Evolutionary conservation across 2,888 invertebrate species (phyloP), one percentile per base, ranked within the genome.

Genomic region (Trissolcus brochymenae): DNA sequence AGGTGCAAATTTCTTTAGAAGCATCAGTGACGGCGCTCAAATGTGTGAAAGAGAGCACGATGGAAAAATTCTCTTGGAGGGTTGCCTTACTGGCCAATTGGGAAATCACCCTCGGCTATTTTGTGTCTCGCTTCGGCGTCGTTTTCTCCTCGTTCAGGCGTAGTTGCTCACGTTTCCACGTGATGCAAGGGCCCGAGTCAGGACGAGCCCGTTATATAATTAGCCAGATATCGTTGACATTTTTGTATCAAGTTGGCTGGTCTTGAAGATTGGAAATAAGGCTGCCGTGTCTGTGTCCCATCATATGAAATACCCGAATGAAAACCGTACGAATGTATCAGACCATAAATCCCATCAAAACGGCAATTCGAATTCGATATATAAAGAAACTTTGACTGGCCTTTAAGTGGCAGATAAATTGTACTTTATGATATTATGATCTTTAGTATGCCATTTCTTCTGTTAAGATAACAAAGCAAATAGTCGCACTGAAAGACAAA

Each of bases 11-110:
- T 17, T 51, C 9, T 19, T 17, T 9, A 49, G 2, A 16, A 43
- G n/a, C n/a, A n/a, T 2, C 13, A 43, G 13, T 3, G 14, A 43
- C 43, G 41, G n/a, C 13, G 13, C 14, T n/a, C 16, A 13, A 51
- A n/a, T 41, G 29, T 2, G 54, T 6, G 49, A 4, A 49, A 60
- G 50, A 25, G 21, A 9, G 59, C 6, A 62, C n/a, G 19, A 16
- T 49, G 51, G 49, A 1, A 35, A 35, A 68, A 71, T 75, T 75
- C 76, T 78, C 78, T 73, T 50, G 66, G 67, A 73, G 74, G 75
- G 74, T 79, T 86, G 85, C 88, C 91, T 91, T 91, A 91, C 90
- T 90, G 90, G 90, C 90, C 91, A 90, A 89, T 83, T 88, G 91
- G 91, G 91, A 91, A 91, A 91, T 91, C 91, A 91, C 90, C 81